Percentiles rank a stretch among this genome's conserved stretches.
These are phyloP conservation scores for Brachyptera putata DNA, from an alignment of 2,888 invertebrate species.

Conservation along the genomic window DNA sequence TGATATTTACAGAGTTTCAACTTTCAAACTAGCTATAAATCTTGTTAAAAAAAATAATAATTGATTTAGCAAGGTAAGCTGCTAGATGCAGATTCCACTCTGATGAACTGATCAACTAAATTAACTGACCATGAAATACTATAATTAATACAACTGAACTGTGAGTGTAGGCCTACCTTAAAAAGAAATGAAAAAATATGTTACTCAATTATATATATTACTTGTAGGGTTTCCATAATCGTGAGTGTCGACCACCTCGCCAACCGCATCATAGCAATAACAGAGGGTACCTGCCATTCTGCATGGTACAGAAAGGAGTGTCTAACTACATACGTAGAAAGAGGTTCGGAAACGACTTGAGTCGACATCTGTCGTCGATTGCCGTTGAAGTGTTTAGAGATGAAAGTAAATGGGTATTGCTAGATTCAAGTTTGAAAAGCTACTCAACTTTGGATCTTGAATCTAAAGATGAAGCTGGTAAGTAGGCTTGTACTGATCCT, in stretches of 20 bases:
- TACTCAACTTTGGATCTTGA: no score
- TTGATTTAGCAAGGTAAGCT: no score
- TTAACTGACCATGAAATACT: no score
- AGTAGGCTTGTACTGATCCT: no score
- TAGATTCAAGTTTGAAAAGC: slow-evolving; percentile 27
- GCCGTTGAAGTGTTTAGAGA: slow-evolving; percentile 24
- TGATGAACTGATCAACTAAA: no score
- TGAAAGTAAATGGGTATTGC: slow-evolving; percentile 11
- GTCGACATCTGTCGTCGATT: slow-evolving; percentile 17
- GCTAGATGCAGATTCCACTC: no score
- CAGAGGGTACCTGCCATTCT: slow-evolving; percentile 11
- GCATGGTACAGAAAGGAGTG: slow-evolving; percentile 20
- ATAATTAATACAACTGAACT: no score
- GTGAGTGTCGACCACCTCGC: neutral
- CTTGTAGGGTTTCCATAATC: neutral
- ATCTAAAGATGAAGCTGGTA: no score
- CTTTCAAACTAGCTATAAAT: no score
- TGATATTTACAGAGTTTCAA: no score
- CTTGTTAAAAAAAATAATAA: no score
- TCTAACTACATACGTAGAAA: slow-evolving; percentile 23
- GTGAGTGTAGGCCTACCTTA: no score
- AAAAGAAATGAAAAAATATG: neutral
- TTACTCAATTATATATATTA: neutral
- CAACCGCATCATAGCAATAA: neutral
- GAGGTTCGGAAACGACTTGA: slow-evolving; percentile 13